Conservation (phyloP, 2,113 vertebrate genomes). For the Columbina picui region DNA sequence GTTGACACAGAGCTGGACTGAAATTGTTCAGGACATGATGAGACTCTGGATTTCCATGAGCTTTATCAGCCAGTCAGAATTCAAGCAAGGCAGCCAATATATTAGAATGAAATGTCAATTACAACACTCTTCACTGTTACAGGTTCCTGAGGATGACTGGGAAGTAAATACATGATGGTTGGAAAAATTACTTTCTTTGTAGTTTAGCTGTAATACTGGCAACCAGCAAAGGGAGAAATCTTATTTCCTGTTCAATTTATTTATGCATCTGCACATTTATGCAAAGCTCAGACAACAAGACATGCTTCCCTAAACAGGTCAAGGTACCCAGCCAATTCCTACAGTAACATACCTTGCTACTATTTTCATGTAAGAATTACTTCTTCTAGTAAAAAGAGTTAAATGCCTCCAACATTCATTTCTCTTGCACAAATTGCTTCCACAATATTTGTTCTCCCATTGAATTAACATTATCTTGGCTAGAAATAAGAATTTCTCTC, state of each 20-base stretch:
- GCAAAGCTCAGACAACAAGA: conserved; percentile 30
- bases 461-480: conserved; percentile 46
- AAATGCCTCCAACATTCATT: background rate
- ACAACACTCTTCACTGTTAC: conserved; percentile 27
- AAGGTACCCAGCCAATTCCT: background rate
- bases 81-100: conserved; percentile 26
- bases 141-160: conserved; percentile 32
- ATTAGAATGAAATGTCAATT: conserved; percentile 68
- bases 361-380: conserved; percentile 4
- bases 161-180: conserved; percentile 56
- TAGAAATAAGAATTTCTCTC: conserved; percentile 57
- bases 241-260: conserved; percentile 71
- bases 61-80: conserved; percentile 49
- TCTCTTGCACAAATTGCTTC: conserved; percentile 15
- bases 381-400: background rate
- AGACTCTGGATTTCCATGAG: conserved; percentile 25
- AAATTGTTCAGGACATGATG: conserved; percentile 23
- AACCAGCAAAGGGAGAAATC: conserved; percentile 45
- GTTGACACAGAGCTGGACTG: background rate
- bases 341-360: background rate
- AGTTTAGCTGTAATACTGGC: conserved; percentile 37
- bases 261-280: conserved; percentile 37
- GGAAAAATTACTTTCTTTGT: conserved; percentile 70
- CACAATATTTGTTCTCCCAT: conserved; percentile 44
- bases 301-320: background rate